phyloP scores from a whole-genome alignment of 2,888 invertebrate genomes.

The Rotaria macrura region DNA sequence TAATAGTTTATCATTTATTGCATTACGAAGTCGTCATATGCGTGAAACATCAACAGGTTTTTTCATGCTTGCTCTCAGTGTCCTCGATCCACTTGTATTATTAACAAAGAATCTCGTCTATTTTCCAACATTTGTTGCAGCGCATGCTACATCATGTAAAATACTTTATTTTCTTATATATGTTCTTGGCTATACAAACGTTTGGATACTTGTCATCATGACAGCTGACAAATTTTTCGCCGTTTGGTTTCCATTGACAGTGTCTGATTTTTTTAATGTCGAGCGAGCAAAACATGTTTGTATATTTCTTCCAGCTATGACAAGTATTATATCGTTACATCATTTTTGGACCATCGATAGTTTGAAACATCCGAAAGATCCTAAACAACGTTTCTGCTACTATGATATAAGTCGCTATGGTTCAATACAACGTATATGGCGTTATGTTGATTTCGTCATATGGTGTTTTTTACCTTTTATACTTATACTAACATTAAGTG shows the following conservation, averaged over 20 bases:
- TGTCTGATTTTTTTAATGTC: not conserved
- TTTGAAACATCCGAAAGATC: not conserved
- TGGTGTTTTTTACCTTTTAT: conserved; percentile 15
- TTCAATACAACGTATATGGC: not conserved
- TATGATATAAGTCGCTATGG: not conserved
- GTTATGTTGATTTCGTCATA: not conserved
- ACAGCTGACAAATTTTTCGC: conserved; percentile 19
- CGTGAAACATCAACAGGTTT: conserved; percentile 16
- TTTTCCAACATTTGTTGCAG: not conserved
- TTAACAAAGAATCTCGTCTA: not conserved
- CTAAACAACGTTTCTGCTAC: not conserved
- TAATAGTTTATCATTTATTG: not conserved
- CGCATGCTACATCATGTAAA: not conserved
- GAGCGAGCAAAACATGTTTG: conserved; percentile 7
- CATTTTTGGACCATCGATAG: conserved; percentile 16
- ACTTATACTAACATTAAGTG: conserved; percentile 15
- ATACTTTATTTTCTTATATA: conserved; percentile 14
- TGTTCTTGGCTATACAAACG: not conserved
- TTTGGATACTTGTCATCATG: conserved; percentile 10
- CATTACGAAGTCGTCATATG: conserved; percentile 5
- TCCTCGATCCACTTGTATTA: conserved; percentile 13
- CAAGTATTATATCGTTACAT: not conserved
- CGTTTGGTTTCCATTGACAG: not conserved
- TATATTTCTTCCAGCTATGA: not conserved
- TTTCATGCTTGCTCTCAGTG: not conserved